Percentiles rank a stretch among this genome's conserved stretches.
Evolutionary conservation across 2,797 vertebrate species (phyloP).

Genomic region (Miichthys miiuy): DNA sequence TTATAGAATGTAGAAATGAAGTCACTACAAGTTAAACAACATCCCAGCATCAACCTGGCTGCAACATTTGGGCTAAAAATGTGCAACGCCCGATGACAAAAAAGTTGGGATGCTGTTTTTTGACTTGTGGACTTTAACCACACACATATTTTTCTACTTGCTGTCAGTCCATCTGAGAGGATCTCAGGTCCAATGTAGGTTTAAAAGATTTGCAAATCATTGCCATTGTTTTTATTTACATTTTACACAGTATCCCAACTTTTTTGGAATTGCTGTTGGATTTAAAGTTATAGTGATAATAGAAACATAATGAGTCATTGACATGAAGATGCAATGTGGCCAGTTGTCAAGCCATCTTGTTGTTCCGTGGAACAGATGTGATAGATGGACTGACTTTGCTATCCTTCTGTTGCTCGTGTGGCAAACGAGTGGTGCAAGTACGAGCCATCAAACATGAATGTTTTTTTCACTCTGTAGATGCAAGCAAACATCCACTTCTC

Average conservation of each 20-base stretch:
- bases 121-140: too few species aligned
- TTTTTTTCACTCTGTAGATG: slow-evolving; percentile 6
- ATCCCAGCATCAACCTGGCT: neutral
- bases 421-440: neutral
- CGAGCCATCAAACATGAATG: slow-evolving; percentile 6
- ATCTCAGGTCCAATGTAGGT: too few species aligned
- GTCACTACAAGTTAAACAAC: neutral
- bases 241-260: too few species aligned
- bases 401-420: slow-evolving; percentile 7
- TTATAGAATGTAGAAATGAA: neutral
- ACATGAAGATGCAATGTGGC: neutral
- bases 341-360: slow-evolving; percentile 1
- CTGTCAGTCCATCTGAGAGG: too few species aligned
- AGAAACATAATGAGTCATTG: too few species aligned
- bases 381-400: slow-evolving; percentile 15
- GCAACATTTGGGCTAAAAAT: too few species aligned
- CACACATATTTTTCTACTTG: too few species aligned
- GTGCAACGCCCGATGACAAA: too few species aligned
- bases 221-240: too few species aligned
- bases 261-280: too few species aligned
- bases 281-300: neutral
- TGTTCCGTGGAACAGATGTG: neutral
- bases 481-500: neutral
- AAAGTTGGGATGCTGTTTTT: too few species aligned
- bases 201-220: too few species aligned